Base-by-base conservation (phyloP, 2,888 invertebrate species). In the Thalpophila matura region DNA sequence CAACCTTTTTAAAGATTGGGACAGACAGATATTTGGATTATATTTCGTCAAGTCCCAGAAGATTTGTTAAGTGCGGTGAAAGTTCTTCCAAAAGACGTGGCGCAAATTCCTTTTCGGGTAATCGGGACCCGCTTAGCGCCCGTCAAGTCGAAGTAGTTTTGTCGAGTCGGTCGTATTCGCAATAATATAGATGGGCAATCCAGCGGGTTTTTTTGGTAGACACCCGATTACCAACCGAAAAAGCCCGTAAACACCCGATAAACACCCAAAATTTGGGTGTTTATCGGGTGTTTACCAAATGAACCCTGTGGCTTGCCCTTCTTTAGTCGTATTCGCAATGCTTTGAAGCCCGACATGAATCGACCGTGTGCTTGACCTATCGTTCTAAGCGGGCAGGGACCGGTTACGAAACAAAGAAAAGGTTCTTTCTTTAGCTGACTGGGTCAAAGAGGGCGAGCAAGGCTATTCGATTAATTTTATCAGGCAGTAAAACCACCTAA, bases 391-490 rank as follows among this genome's bases (percentile, higher is more conserved):
- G 47, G 16, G 33, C 33, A 40, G n/a, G n/a, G 37, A 40, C 22
- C 37, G 31, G 42, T 70, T 42, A 43, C 26, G 18, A 63, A 37
- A 53, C 51, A 66, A 55, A 73, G 66, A 46, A 72, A 72, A 64
- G 38, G 29, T 55, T 56, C 55, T 72, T 73, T 63, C 72, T 64
- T 65, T 73, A 27, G n/a, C 38, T 20, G 22, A 64, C 18, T 68
- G 40, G 50, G 66, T 65, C 50, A 66, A 37, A 55, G 26, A 42
- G 45, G 46, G 40, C 56, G 37, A 37, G 47, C 20, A 29, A 40
- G 56, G 18, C 29, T 53, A 18, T 46, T 68, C 40, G 26, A 73
- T 51, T 47, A 42, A 22, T 42, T 50, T 56, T 47, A 73, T 68
- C 27, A 29, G n/a, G 38, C 9, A 37, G 27, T 31, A 27, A 46